Evolutionary conservation across 2,797 vertebrate species (phyloP).

Genomic region (Coilia nasus): DNA sequence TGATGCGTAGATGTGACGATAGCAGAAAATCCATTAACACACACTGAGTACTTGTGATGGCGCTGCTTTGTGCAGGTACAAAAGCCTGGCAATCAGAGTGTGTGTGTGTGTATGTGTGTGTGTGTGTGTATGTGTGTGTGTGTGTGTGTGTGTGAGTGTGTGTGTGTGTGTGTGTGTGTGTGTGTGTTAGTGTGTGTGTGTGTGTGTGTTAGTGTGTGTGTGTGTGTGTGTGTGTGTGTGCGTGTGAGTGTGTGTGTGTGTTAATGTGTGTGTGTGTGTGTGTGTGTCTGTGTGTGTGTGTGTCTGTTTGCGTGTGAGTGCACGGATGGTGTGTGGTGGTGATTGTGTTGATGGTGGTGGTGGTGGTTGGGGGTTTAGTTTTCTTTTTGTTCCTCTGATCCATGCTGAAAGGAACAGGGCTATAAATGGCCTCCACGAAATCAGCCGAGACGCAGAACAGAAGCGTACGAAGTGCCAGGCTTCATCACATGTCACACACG

Average conservation of each 20-base stretch:
- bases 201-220: not conserved
- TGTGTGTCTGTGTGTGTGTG: no score
- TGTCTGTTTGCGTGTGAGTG: no score
- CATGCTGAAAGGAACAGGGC: conserved; percentile 1
- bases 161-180: no score
- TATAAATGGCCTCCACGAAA: conserved; percentile 6
- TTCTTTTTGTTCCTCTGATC: conserved; percentile 10
- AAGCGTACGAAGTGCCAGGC: not conserved
- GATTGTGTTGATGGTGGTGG: no score
- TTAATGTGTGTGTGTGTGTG: no score
- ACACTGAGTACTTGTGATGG: not conserved
- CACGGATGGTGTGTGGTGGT: no score
- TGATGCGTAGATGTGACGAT: conserved; percentile 1
- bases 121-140: no score
- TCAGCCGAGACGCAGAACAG: not conserved
- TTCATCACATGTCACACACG: not conserved
- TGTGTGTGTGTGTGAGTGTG: no score
- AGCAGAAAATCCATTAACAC: conserved; percentile 11
- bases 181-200: no score
- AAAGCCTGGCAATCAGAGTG: not conserved
- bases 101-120: no score
- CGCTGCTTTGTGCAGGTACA: conserved; percentile 16
- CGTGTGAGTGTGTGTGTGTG: no score
- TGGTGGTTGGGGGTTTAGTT: not conserved
- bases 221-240: no score